Evolutionary conservation across 2,113 vertebrate species (phyloP).

Genomic region (Chrysochloris asiatica): DNA sequence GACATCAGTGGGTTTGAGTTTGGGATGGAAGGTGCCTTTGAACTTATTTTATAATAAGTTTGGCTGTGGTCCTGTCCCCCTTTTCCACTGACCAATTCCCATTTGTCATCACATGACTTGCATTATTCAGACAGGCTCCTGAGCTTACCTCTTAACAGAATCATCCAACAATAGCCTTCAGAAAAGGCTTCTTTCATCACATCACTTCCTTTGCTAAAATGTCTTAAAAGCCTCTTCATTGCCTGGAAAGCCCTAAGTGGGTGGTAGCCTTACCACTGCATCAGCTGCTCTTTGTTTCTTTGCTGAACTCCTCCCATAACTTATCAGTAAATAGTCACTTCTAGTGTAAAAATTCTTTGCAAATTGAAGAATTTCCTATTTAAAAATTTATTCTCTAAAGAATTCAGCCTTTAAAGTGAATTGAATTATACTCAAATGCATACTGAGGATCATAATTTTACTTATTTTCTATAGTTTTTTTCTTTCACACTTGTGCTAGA

Average conservation of each 20-base stretch:
- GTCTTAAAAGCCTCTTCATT: constrained; percentile 56
- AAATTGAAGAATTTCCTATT: background rate
- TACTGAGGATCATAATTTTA: constrained; percentile 10
- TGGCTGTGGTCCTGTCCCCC: background rate
- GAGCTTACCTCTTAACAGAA: background rate
- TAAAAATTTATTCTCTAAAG: background rate
- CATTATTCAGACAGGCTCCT: background rate
- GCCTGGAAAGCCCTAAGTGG: constrained; percentile 26
- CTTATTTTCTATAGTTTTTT: background rate
- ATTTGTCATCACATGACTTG: background rate
- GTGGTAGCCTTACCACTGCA: constrained; percentile 1
- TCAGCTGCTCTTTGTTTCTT: background rate
- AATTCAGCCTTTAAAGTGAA: background rate
- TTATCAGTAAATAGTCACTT: background rate
- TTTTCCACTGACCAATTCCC: background rate
- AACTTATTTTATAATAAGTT: background rate
- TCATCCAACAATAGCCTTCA: constrained; percentile 38
- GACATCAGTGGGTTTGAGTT: background rate
- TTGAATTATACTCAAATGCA: constrained; percentile 20
- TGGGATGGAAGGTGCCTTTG: no score
- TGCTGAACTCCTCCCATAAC: background rate
- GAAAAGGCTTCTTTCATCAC: constrained; percentile 55
- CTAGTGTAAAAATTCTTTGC: background rate
- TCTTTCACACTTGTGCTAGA: constrained; percentile 6
- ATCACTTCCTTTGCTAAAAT: constrained; percentile 58